These are phyloP conservation scores for Cololabis saira DNA, from an alignment of 2,113 vertebrate genomes.

Conservation along the genomic window DNA sequence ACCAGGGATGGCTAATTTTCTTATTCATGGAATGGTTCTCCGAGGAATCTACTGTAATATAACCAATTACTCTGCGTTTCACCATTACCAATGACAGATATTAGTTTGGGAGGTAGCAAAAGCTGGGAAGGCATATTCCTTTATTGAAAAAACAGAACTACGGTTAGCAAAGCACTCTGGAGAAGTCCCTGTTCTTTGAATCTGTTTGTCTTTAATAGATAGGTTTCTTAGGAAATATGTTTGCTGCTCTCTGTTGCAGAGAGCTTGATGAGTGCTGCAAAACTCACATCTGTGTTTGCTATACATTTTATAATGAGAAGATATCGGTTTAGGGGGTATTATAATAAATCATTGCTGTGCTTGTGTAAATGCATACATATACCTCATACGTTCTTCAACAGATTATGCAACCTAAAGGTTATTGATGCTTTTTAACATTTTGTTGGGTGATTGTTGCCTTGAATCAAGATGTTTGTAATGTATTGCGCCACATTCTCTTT, in stretches of 20 bases:
- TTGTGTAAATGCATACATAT: no score
- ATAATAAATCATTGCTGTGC: no score
- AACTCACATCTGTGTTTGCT: not conserved
- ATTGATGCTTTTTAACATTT: not conserved
- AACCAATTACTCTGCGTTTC: constrained; percentile 51
- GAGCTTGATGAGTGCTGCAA: not conserved
- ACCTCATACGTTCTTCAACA: not conserved
- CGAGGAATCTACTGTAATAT: constrained; percentile 51
- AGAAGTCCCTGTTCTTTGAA: not conserved
- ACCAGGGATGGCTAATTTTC: constrained; percentile 40
- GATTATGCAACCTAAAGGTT: not conserved
- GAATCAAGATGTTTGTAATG: not conserved
- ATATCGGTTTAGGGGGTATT: no score
- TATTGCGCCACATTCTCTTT: no score
- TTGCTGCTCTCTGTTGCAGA: not conserved
- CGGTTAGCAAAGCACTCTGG: not conserved
- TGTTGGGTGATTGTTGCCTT: not conserved
- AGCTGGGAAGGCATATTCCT: constrained; percentile 4
- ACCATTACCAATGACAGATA: constrained; percentile 44
- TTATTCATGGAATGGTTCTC: constrained; percentile 59
- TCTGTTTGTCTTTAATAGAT: not conserved
- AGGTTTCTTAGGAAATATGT: not conserved
- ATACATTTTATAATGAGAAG: no score
- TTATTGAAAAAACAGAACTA: constrained; percentile 8
- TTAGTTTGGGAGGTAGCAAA: constrained; percentile 29